Percentiles rank a stretch among this genome's conserved stretches.
phyloP scores from a whole-genome alignment of 2,113 vertebrate genomes.

The Euleptes europaea region DNA sequence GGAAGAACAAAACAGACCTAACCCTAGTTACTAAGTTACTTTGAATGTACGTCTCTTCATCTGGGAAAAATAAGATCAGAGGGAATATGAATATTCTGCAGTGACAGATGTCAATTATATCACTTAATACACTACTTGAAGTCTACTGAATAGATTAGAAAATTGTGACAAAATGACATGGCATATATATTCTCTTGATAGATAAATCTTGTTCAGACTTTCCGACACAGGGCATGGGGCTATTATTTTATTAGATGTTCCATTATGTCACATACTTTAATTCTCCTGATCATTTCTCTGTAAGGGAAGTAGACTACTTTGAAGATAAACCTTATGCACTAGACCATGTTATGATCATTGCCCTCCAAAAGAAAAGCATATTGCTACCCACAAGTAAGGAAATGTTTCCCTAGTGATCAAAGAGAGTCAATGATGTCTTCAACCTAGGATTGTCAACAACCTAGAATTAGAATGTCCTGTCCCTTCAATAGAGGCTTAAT shows the following conservation, averaged over 20 bases:
- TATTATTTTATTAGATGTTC: background rate
- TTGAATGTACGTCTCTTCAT: background rate
- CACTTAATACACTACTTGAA: background rate
- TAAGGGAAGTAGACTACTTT: background rate
- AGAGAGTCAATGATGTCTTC: background rate
- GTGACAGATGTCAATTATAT: slow-evolving; percentile 1
- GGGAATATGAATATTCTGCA: background rate
- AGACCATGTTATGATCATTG: background rate
- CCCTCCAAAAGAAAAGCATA: background rate
- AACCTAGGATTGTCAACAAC: no score
- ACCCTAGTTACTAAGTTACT: background rate
- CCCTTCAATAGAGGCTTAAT: no score
- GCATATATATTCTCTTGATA: background rate
- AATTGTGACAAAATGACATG: slow-evolving; percentile 8
- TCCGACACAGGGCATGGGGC: background rate
- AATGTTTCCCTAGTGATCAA: background rate
- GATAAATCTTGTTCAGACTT: background rate
- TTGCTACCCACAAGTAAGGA: background rate
- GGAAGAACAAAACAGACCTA: background rate
- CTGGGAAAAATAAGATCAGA: background rate
- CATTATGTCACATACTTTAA: background rate
- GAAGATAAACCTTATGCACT: background rate
- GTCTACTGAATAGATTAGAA: background rate
- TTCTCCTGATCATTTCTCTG: background rate
- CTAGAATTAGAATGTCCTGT: no score